Base-by-base conservation (phyloP, 2,888 invertebrate genomes). In the Desoria tigrina region DNA sequence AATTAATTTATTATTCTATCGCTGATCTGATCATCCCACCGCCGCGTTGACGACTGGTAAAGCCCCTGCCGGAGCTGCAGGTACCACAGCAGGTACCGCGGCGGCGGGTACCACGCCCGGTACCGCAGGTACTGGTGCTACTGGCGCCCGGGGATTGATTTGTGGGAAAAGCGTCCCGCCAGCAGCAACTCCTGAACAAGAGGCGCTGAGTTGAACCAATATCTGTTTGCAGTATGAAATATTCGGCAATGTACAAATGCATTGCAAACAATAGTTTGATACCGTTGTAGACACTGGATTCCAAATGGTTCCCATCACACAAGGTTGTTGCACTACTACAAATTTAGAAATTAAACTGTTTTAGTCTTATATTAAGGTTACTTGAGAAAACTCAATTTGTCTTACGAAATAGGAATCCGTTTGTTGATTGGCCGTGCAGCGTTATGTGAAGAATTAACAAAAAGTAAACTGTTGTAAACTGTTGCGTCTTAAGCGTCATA, bases 231-330 rank as follows among this genome's bases (percentile, higher is more conserved):
- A 72, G 14, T 67, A 59, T 1, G 69, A 67, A 16, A 65, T 61
- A 55, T 70, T 68, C 1, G 68, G 28, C 56, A 61, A 61, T 6
- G 69, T 39, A 50, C 74, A 74, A 0, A 66, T n/a, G 50, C 74
- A 74, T 42, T 74, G 70, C 21, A 74, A 62, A 58, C 74, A 74
- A 23, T 66, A 9, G 49, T 72, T 68, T 45, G 61, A 63, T 1
- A 70, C 68, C 1, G 61, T 58, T 1, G 63, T 37, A 1, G 72
- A 69, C 0, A 56, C 54, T 2, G 72, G 68, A 11, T 68, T 66
- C 57, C 68, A 71, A 11, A 71, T 60, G 1, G 59, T 61, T n/a
- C 69, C 66, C 50, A 64, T 64, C 9, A 21, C 57, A 28, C 74
- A 74, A 1, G 28, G 49, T 37, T 64, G 59, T 39, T 58, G 27